Conservation (phyloP, 2,113 vertebrate species). For the Hippocampus guttulatus region DNA sequence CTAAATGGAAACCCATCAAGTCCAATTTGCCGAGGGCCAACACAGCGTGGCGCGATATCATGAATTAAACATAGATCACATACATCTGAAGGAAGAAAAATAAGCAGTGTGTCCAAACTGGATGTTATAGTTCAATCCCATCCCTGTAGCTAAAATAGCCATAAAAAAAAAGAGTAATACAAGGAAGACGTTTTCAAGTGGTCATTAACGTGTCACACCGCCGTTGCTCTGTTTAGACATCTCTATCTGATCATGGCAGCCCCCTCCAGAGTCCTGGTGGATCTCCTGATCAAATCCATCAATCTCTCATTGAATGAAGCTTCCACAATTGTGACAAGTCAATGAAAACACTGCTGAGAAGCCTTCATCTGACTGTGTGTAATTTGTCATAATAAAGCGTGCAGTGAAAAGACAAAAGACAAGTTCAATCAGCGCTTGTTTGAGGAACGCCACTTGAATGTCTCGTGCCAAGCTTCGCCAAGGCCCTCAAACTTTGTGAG, state of each 20-base stretch:
- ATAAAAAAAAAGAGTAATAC: constrained; percentile 17
- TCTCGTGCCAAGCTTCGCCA: no score
- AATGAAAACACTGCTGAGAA: constrained; percentile 5
- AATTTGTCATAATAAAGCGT: neutral
- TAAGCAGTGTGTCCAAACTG: neutral
- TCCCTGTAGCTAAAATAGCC: neutral
- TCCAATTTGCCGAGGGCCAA: constrained; percentile 8
- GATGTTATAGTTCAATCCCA: neutral
- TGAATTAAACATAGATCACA: constrained; percentile 29
- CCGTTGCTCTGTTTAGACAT: constrained; percentile 3
- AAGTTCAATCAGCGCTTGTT: no score
- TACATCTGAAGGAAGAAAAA: neutral
- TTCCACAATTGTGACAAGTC: neutral
- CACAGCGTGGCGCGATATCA: neutral
- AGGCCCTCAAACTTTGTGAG: no score
- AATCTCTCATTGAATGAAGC: neutral
- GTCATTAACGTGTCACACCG: constrained; percentile 39
- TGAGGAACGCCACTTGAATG: no score
- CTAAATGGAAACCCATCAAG: constrained; percentile 9
- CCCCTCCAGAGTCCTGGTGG: neutral
- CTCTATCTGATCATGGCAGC: constrained; percentile 2
- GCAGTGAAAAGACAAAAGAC: neutral
- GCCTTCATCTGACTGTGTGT: constrained; percentile 10
- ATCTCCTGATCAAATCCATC: constrained; percentile 3
- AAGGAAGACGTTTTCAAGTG: constrained; percentile 37